Base-by-base conservation (phyloP, 2,113 vertebrate genomes). In the Crotalus viridis region DNA sequence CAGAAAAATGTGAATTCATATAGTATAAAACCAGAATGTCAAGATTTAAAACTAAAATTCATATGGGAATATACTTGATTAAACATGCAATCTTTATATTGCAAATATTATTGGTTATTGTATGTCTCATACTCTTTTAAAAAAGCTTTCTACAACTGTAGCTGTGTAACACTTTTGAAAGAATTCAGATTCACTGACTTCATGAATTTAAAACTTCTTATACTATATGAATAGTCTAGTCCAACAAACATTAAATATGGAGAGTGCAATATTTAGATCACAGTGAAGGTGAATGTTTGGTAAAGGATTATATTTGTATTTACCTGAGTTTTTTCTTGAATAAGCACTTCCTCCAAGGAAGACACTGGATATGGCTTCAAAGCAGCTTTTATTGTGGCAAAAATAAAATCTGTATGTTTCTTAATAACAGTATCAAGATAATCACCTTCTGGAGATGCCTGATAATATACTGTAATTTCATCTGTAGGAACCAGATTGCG, bases 401-500 rank as follows among this genome's bases (percentile, higher is more conserved):
- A 97, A 96, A 99, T 99, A 92, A 99, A 99, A 86, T 99, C 98
- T 0, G 89, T 97, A 59, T 99, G 99, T 2, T 97, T 97, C 96
- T 98, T 97, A 94, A 99, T 98, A 89, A 99, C 98, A 6, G 97
- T 96, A 92, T 98, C 98, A 97, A 99, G 96, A 96, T 99, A 99
- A 26, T 97, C 96, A 74, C 98, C 98, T 94, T 98, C 96, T 57
- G 98, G 99, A 59, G 97, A 94, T 12, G 97, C 97, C 94, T 95
- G 97, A 97, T 99, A 99, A 97, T 99, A 98, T 94, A 99, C 98
- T 0, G 96, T 97, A 94, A 99, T 99, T 96, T 99, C 98, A 95
- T 99, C 99, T 0, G 99, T 99, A 4, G 99, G 99, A 94, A 99
- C 98, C 95, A 99, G 97, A 94, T 98, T 99, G 69, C 98, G 98